Conservation (phyloP, 2,113 vertebrate genomes). For the Hemiprocne comata region DNA sequence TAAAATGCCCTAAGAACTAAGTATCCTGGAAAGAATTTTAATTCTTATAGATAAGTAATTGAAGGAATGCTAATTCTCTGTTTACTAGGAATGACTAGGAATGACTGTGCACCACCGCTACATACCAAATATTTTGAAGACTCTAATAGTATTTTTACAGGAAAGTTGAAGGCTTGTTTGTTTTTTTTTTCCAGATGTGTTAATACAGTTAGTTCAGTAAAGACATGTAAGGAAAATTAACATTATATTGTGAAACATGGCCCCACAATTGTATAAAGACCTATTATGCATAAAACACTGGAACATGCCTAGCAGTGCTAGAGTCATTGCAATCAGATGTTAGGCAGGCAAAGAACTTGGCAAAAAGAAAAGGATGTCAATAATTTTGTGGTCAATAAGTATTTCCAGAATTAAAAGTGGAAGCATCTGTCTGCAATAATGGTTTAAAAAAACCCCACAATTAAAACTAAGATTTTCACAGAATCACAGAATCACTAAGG, state of each 20-base stretch:
- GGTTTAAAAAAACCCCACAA: not conserved
- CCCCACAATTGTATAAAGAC: not conserved
- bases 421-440: not conserved
- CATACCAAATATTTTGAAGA: not conserved
- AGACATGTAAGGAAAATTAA: not conserved
- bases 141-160: not conserved
- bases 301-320: not conserved
- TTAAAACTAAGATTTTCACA: not conserved
- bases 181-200: not conserved
- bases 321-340: not conserved
- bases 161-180: not conserved
- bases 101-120: conserved; percentile 10
- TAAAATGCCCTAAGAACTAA: conserved; percentile 64
- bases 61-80: conserved; percentile 66
- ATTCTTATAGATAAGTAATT: conserved; percentile 69
- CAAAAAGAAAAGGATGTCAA: not conserved
- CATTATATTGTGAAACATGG: not conserved
- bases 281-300: not conserved
- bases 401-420: not conserved
- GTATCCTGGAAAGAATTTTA: conserved; percentile 77
- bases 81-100: conserved; percentile 54
- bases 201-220: not conserved
- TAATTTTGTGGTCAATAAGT: not conserved
- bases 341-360: not conserved
- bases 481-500: too few relatives aligned